Evolutionary conservation across 1,140 invertebrate genomes (phyloP).

Genomic region (Calycopis cecrops): DNA sequence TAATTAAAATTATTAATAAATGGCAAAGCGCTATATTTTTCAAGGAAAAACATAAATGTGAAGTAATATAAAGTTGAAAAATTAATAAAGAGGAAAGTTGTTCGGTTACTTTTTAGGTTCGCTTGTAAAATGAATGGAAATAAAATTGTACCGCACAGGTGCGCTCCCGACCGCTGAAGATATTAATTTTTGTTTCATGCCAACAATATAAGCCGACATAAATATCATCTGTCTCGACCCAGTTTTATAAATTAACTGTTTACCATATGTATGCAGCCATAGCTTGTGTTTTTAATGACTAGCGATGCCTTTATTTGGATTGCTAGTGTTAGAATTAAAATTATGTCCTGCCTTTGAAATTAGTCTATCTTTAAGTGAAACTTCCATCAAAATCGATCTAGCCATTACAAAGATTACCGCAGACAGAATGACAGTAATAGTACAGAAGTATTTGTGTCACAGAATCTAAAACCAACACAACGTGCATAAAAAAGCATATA

Average conservation of each 20-base stretch:
- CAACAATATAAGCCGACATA: conserved; percentile 27
- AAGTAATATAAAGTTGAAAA: conserved; percentile 73
- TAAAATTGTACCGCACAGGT: conserved; percentile 71
- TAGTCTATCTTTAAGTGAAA: too few species aligned
- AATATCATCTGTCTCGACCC: conserved; percentile 12
- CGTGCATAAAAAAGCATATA: too few species aligned
- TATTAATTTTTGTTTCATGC: conserved; percentile 69
- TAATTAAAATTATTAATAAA: conserved; percentile 7
- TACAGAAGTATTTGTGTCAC: too few species aligned
- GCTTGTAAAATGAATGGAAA: conserved; percentile 72
- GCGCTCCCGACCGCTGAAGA: conserved; percentile 67
- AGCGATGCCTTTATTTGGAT: too few species aligned
- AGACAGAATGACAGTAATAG: too few species aligned
- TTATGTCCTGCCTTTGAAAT: too few species aligned
- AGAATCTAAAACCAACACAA: too few species aligned
- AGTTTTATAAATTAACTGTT: conserved; percentile 9
- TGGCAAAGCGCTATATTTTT: background rate
- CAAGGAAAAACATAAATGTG: conserved; percentile 34
- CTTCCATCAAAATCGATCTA: too few species aligned
- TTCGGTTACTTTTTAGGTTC: conserved; percentile 64
- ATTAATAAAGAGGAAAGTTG: conserved; percentile 72
- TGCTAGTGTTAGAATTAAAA: too few species aligned
- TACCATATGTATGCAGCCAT: too few species aligned
- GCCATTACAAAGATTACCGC: too few species aligned
- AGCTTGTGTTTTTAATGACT: too few species aligned